Evolutionary conservation across 2,113 vertebrate genomes (phyloP).

Genomic region (Chaenogobius annularis): DNA sequence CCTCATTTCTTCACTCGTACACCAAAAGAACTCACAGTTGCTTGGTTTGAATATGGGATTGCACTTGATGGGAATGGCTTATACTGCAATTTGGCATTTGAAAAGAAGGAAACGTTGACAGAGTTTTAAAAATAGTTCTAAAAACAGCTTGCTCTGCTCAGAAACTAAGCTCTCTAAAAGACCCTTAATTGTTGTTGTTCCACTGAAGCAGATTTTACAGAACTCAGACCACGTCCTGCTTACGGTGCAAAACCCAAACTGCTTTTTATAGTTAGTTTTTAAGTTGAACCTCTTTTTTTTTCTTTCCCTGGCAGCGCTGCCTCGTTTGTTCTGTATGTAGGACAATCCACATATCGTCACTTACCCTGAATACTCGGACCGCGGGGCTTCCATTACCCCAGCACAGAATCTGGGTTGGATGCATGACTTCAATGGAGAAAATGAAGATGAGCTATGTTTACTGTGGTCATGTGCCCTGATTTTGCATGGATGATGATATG

Average conservation of each 20-base stretch:
- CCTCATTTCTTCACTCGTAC: background rate
- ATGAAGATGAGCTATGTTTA: background rate
- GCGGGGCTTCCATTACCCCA: conserved; percentile 9
- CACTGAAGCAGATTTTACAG: background rate
- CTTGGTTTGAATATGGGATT: too few species aligned
- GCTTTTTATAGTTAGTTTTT: background rate
- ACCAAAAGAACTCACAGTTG: too few species aligned
- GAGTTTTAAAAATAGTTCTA: background rate
- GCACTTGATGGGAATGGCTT: too few species aligned
- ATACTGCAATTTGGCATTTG: too few species aligned
- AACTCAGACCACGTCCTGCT: background rate
- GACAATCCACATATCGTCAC: background rate
- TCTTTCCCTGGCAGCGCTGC: background rate
- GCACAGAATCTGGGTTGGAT: conserved; percentile 21
- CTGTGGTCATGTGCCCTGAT: background rate
- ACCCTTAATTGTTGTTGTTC: background rate
- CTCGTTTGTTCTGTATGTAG: background rate
- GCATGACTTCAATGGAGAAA: conserved; percentile 46
- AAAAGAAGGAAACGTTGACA: background rate
- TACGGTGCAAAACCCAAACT: background rate
- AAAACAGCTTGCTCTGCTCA: background rate
- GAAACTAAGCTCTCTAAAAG: background rate
- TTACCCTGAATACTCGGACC: conserved; percentile 5
- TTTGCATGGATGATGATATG: background rate
- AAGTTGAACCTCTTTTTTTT: background rate